Conservation (phyloP, 2,888 invertebrate species). For the Galerucella nymphaeae region DNA sequence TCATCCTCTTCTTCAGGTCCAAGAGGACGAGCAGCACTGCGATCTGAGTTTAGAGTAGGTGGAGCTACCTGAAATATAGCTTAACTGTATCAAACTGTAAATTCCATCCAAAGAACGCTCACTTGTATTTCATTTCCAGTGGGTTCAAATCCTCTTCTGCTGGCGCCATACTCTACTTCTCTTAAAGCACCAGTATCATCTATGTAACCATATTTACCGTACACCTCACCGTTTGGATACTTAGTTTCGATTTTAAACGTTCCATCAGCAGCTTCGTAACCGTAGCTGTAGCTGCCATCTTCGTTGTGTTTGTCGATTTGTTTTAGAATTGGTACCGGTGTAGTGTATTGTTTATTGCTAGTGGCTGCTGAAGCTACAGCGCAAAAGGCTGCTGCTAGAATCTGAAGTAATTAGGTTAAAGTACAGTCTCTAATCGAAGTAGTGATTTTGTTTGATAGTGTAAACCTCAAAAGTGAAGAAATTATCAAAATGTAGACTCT, state of each 20-base stretch:
- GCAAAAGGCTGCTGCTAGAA: constrained; percentile 57
- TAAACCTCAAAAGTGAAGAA: too few relatives aligned
- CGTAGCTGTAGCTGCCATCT: constrained; percentile 89
- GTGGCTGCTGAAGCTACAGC: constrained; percentile 56
- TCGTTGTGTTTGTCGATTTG: constrained; percentile 88
- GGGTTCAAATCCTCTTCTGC: constrained; percentile 84
- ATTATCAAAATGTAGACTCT: too few relatives aligned
- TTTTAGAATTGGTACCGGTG: constrained; percentile 83
- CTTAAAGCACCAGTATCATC: constrained; percentile 80
- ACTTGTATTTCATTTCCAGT: constrained; percentile 73
- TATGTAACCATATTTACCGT: constrained; percentile 90
- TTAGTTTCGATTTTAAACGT: constrained; percentile 91
- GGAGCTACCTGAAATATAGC: constrained; percentile 73
- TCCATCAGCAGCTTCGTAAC: constrained; percentile 88
- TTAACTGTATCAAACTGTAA: background rate
- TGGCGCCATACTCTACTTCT: constrained; percentile 88
- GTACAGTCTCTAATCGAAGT: background rate
- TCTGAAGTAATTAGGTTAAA: constrained; percentile 49
- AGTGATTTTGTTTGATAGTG: too few relatives aligned
- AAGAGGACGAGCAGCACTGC: constrained; percentile 58
- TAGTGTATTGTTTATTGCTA: constrained; percentile 71
- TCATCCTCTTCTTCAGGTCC: constrained; percentile 81
- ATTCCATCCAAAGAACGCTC: background rate
- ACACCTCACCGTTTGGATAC: constrained; percentile 84
- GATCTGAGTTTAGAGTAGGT: constrained; percentile 72